phyloP scores from a whole-genome alignment of 2,113 vertebrate species.

The Syngnathoides biaculeatus region DNA sequence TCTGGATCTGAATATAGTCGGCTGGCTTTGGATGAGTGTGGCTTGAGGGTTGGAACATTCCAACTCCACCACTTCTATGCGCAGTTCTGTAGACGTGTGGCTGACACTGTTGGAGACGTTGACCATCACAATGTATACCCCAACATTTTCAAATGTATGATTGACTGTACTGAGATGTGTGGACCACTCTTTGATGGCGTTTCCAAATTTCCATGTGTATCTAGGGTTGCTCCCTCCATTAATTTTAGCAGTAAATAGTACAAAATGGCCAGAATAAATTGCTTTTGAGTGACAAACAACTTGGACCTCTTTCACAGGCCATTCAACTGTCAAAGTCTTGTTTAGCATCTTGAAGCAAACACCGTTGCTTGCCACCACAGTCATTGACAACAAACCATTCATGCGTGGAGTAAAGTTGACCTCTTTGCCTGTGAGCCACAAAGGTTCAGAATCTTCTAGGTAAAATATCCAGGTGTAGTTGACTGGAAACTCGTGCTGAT shows the following conservation, averaged over 20 bases:
- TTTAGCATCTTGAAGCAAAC: constrained; percentile 58
- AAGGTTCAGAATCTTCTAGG: constrained; percentile 30
- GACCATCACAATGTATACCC: constrained; percentile 53
- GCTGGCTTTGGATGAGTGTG: constrained; percentile 50
- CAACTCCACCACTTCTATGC: constrained; percentile 51
- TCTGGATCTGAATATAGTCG: constrained; percentile 56
- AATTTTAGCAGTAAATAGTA: constrained; percentile 45
- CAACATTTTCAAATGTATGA: constrained; percentile 56
- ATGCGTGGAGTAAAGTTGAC: constrained; percentile 57
- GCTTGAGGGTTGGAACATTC: constrained; percentile 58
- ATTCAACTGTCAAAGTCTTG: constrained; percentile 49
- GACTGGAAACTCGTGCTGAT: constrained; percentile 36
- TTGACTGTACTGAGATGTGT: constrained; percentile 31
- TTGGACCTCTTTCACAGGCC: constrained; percentile 50
- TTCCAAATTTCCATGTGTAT: constrained; percentile 73
- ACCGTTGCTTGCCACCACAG: constrained; percentile 58
- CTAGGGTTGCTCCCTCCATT: constrained; percentile 56
- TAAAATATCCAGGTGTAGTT: constrained; percentile 71
- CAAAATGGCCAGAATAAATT: constrained; percentile 55
- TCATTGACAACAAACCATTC: constrained; percentile 61
- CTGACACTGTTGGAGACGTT: constrained; percentile 70
- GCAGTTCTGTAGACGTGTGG: constrained; percentile 37
- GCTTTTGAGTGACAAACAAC: constrained; percentile 46
- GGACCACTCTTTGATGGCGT: constrained; percentile 25
- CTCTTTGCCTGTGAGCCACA: constrained; percentile 49